Evolutionary conservation across 2,113 vertebrate species (phyloP).

Genomic region (Eudyptes chrysolophus): DNA sequence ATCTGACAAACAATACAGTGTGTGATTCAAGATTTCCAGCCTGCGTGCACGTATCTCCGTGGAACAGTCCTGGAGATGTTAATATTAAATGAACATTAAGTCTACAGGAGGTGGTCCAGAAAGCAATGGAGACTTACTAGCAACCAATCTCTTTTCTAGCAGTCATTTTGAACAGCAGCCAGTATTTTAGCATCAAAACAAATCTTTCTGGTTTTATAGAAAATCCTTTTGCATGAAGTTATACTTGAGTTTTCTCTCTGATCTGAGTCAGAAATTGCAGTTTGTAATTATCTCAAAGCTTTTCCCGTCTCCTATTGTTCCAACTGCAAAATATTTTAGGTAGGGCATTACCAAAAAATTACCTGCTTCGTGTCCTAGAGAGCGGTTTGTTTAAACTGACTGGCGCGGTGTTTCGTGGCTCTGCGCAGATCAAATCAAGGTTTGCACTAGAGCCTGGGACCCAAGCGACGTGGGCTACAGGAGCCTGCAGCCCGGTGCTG

Average conservation of each 20-base stretch:
- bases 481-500: neutral
- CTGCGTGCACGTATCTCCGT: neutral
- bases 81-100: neutral
- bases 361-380: neutral
- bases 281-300: neutral
- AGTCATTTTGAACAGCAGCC: neutral
- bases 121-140: neutral
- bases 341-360: neutral
- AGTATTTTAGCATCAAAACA: neutral
- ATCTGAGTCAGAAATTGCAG: neutral
- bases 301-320: neutral
- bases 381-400: neutral
- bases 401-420: rapidly evolving
- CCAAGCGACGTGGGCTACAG: neutral
- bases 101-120: neutral
- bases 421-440: rapidly evolving
- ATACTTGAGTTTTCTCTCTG: neutral
- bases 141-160: neutral
- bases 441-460: neutral
- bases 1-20: neutral
- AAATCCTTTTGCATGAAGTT: neutral
- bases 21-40: neutral
- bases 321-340: neutral
- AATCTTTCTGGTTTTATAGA: neutral
- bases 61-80: neutral